Conservation (phyloP, 2,113 vertebrate genomes). For the Serranochromis macrocephalus region DNA sequence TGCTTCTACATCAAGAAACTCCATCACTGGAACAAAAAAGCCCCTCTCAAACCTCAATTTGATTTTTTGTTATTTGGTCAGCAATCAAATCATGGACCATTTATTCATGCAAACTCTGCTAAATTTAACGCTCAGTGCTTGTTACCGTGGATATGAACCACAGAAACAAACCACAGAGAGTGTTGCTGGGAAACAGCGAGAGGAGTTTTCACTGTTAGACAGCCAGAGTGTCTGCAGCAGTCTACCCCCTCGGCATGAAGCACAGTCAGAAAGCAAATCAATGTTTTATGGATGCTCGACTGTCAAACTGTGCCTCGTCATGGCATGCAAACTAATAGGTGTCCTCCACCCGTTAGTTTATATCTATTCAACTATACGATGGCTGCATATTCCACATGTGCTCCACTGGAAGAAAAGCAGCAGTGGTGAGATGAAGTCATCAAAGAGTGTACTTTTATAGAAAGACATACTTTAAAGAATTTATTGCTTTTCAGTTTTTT, state of each 20-base stretch:
- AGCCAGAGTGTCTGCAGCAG: constrained; percentile 13
- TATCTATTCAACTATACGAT: background rate
- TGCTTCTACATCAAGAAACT: background rate
- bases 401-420: background rate
- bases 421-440: background rate
- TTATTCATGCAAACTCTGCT: constrained; percentile 18
- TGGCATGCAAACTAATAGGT: background rate
- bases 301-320: background rate
- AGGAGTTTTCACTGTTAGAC: constrained; percentile 30
- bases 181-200: constrained; percentile 53
- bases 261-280: constrained; percentile 14
- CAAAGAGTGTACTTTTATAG: background rate
- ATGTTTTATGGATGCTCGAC: constrained; percentile 1
- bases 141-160: constrained; percentile 40
- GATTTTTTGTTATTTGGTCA: background rate
- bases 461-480: background rate
- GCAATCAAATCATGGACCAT: background rate
- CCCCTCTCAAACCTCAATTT: background rate
- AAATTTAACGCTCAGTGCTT: constrained; percentile 7
- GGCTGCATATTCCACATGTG: background rate
- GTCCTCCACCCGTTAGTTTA: background rate
- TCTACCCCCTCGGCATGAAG: background rate
- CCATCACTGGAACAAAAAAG: background rate
- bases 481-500: background rate
- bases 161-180: constrained; percentile 9